Evolutionary conservation across 2,113 vertebrate genomes (phyloP).

Genomic region (Campylorhamphus procurvoides): DNA sequence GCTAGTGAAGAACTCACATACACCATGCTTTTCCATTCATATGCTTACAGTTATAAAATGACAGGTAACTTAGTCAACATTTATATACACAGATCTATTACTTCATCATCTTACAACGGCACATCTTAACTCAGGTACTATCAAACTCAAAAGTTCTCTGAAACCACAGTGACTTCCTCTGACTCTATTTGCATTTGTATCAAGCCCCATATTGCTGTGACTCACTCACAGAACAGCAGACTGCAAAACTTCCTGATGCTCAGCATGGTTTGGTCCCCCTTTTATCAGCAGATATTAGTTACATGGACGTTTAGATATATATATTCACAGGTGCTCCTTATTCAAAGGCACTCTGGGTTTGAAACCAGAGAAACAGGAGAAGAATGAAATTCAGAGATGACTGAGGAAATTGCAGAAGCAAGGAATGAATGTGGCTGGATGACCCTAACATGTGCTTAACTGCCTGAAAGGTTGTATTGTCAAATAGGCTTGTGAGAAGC

Average conservation of each 20-base stretch:
- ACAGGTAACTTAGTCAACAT: background rate
- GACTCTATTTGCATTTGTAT: background rate
- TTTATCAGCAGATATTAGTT: background rate
- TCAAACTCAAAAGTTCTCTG: background rate
- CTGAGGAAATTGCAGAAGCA: background rate
- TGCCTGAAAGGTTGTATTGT: background rate
- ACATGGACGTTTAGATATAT: background rate
- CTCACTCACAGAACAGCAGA: background rate
- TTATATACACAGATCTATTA: background rate
- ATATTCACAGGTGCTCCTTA: background rate
- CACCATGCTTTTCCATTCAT: background rate
- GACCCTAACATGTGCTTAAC: background rate
- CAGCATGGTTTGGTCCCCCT: accelerated
- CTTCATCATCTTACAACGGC: background rate
- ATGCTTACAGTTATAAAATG: background rate
- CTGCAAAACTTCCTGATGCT: background rate
- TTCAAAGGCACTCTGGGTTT: background rate
- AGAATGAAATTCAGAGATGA: background rate
- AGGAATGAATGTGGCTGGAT: background rate
- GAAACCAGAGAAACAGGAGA: background rate
- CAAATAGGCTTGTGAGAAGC: background rate
- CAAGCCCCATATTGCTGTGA: background rate
- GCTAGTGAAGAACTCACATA: background rate
- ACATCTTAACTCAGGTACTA: accelerated
- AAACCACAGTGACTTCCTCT: background rate